Conservation (phyloP, 2,113 vertebrate species). For the Ictalurus furcatus region DNA sequence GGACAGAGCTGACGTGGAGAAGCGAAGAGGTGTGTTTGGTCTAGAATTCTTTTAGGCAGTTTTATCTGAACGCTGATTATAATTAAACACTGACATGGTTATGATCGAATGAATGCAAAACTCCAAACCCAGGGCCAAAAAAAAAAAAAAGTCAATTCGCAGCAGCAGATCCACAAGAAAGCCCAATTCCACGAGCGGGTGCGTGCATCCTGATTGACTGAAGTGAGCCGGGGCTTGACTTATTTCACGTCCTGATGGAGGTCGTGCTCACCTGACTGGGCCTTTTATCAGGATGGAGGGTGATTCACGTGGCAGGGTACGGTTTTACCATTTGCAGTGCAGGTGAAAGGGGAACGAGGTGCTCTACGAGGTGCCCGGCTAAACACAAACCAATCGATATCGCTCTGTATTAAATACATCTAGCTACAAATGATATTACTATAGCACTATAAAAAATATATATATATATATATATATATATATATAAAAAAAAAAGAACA, state of each 20-base stretch:
- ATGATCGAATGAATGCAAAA: not conserved
- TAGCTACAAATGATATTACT: not conserved
- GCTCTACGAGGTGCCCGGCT: not conserved
- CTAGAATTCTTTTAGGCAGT: not conserved
- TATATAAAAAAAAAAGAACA: too few species aligned
- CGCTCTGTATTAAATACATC: not conserved
- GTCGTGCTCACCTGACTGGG: slow-evolving; percentile 38
- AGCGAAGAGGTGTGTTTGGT: not conserved
- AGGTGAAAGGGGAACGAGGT: not conserved
- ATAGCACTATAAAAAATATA: not conserved
- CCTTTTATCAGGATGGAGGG: slow-evolving; percentile 35
- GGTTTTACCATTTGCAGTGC: not conserved
- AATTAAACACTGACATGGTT: not conserved
- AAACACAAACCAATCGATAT: not conserved
- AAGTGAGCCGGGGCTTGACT: slow-evolving; percentile 18
- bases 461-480: too few species aligned
- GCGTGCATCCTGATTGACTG: slow-evolving; percentile 29
- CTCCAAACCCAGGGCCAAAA: not conserved
- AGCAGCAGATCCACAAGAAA: not conserved
- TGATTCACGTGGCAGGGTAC: slow-evolving; percentile 4
- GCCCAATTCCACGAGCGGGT: not conserved
- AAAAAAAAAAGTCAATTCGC: not conserved
- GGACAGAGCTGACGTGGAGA: not conserved
- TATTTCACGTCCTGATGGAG: slow-evolving; percentile 26
- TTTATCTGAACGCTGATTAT: not conserved